Conservation (phyloP, 2,797 vertebrate genomes). For the Okamejei kenojei region DNA sequence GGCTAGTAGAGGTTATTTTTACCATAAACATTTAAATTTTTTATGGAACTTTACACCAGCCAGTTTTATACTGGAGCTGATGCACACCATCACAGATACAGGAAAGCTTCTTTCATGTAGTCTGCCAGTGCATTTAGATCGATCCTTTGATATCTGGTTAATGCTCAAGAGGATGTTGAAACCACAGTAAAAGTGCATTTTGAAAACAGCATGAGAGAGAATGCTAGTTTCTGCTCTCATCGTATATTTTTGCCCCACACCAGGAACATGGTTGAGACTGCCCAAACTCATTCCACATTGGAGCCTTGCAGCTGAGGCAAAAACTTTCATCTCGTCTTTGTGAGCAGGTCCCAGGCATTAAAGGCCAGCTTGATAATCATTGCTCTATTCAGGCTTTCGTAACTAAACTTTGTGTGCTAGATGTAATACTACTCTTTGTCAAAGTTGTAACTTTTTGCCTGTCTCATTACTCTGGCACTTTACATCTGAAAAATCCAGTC, state of each 20-base stretch:
- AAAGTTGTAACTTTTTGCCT: background rate
- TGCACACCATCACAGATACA: background rate
- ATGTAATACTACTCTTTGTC: background rate
- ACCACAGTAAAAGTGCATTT: background rate
- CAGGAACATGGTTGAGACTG: background rate
- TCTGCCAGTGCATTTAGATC: background rate
- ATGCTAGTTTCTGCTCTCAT: background rate
- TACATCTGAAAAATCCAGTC: background rate
- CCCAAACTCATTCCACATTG: background rate
- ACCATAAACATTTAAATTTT: background rate
- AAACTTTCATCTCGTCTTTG: background rate
- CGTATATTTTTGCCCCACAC: background rate
- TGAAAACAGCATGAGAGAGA: background rate
- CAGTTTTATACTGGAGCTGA: background rate
- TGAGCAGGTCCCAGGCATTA: background rate
- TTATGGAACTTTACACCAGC: background rate
- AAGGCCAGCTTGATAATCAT: background rate
- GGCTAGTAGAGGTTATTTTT: background rate
- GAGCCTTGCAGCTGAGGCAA: background rate
- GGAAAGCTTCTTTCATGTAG: background rate
- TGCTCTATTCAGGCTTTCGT: background rate
- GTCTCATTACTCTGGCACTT: background rate
- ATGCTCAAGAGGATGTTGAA: background rate
- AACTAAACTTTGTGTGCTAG: background rate
- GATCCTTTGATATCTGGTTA: background rate